Conservation (phyloP, 2,113 vertebrate species). For the Chloropsis cyanopogon region DNA sequence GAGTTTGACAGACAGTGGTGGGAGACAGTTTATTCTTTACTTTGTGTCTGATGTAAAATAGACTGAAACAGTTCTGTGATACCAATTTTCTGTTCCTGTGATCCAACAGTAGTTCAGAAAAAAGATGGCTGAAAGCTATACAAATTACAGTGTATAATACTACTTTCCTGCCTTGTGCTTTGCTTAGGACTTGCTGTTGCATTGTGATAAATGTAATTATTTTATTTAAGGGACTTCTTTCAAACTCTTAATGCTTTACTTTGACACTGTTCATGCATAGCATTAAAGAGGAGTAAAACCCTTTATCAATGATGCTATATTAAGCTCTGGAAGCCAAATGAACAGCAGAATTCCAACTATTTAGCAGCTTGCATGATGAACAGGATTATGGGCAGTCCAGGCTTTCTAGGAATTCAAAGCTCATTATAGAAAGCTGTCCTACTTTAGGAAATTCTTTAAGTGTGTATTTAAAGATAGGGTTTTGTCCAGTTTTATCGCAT, state of each 20-base stretch:
- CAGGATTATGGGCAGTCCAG: background rate
- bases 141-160: background rate
- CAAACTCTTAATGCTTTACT: background rate
- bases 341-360: background rate
- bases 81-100: background rate
- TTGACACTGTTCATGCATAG: background rate
- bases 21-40: background rate
- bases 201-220: background rate
- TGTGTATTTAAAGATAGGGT: background rate
- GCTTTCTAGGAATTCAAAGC: conserved; percentile 35
- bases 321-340: background rate
- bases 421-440: background rate
- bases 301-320: background rate
- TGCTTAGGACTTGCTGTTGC: background rate
- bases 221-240: background rate
- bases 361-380: background rate
- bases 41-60: background rate
- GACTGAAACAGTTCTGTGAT: background rate
- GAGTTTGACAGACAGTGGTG: background rate
- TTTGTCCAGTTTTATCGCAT: background rate
- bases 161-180: background rate
- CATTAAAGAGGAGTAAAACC: background rate
- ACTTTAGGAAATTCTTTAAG: background rate
- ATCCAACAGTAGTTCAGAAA: background rate
- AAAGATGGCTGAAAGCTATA: background rate